Evolutionary conservation across 2,888 invertebrate genomes (phyloP), one percentile per base, ranked within the genome.

Genomic region (Lochmaea crataegi): DNA sequence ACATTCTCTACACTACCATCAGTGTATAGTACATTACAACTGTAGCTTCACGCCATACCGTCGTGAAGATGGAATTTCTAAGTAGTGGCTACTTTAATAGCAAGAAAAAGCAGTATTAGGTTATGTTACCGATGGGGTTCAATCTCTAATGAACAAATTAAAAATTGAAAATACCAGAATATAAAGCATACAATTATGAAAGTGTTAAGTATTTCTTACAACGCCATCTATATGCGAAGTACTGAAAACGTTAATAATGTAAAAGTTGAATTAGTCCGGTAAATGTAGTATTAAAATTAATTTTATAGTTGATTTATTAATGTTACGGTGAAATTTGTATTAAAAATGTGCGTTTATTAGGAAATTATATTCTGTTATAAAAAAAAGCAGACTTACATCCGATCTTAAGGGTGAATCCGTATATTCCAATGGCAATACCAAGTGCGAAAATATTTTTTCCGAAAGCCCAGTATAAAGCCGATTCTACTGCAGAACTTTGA

Each of bases 401-500:
- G 68, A 82, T 76, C 76, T 79, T 82, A 53, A 74, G 67, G 5
- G 78, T 74, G 48, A 80, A 75, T 68, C 82, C 82, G 64, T 79
- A 81, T 69, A 82, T 80, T 5, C 80, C 80, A 0, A 82, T 77
- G 1, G 83, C 83, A 42, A 86, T 82, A 26, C 85, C 80, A 2
- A 87, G 26, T 9, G 84, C 83, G 83, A 87, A 88, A 3, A 86
- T 38, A 77, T 86, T 87, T 75, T 85, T 86, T 66, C 85, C 85
- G 1, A 86, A 63, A 0, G 85, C 85, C 66, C 86, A 86, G 77
- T 87, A 89, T 1, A 88, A 42, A 0, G 86, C 87, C n/a, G 87
- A 80, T 82, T 83, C 84, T 51, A 87, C 71, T 0, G 85, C 84
- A 0, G 87, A 84, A 57, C 81, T 83, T 16, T 76, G 74, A 71